phyloP scores from a whole-genome alignment of 1,140 invertebrate genomes.

The Saxidomus purpurata region DNA sequence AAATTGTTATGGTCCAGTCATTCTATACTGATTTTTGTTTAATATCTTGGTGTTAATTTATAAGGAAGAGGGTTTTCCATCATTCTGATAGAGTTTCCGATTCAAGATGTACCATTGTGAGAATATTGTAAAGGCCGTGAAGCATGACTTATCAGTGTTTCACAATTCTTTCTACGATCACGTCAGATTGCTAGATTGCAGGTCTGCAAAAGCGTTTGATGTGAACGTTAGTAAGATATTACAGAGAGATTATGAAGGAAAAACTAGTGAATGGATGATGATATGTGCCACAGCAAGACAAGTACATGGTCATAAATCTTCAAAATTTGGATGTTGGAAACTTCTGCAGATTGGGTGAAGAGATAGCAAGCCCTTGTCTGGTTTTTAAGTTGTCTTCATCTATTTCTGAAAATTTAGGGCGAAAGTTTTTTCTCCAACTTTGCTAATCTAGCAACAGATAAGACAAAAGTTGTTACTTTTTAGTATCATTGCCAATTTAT shows the following conservation, averaged over 20 bases:
- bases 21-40: no score
- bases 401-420: conserved; percentile 2
- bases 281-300: conserved; percentile 32
- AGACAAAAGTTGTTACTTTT: conserved; percentile 16
- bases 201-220: conserved; percentile 64
- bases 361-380: conserved; percentile 44
- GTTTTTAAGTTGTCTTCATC: conserved; percentile 47
- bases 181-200: conserved; percentile 60
- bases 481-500: conserved; percentile 31
- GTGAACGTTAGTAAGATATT: conserved; percentile 58
- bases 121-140: conserved; percentile 42
- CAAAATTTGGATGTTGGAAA: conserved; percentile 51
- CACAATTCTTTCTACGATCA: conserved; percentile 62
- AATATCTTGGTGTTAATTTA: not conserved
- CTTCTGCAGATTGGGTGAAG: conserved; percentile 28
- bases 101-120: conserved; percentile 44
- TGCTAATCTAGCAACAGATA: not conserved
- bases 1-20: no score
- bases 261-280: conserved; percentile 36
- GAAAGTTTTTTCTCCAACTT: not conserved
- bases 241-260: conserved; percentile 39
- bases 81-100: conserved; percentile 37
- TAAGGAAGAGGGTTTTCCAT: conserved; percentile 23
- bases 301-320: conserved; percentile 45
- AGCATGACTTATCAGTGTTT: conserved; percentile 65